Conservation (phyloP, 2,797 vertebrate genomes). For the Choloepus didactylus region DNA sequence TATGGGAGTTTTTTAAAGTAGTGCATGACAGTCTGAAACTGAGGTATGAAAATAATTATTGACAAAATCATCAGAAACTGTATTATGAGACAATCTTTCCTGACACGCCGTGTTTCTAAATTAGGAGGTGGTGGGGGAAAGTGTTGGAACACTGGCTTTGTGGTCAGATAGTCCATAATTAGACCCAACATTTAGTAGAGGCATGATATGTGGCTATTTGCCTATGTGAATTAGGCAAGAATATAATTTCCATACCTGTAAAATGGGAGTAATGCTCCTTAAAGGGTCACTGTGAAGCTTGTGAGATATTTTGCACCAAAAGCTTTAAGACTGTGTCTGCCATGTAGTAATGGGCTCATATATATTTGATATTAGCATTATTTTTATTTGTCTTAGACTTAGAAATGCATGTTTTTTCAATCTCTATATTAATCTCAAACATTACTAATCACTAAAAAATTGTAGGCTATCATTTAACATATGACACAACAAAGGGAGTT, state of each 20-base stretch:
- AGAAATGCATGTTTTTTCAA: not conserved
- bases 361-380: not conserved
- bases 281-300: rapidly evolving
- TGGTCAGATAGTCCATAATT: not conserved
- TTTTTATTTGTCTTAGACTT: not conserved
- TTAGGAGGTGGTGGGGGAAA: not conserved
- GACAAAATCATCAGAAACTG: not conserved
- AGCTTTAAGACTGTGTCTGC: not conserved
- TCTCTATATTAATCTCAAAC: not conserved
- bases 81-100: not conserved
- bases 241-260: not conserved
- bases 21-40: not conserved
- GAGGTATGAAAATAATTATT: not conserved
- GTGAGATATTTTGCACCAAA: rapidly evolving
- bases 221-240: not conserved
- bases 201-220: rapidly evolving
- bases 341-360: too few species aligned
- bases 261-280: not conserved
- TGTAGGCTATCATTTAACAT: not conserved
- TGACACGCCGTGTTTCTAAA: not conserved
- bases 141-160: rapidly evolving
- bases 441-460: not conserved
- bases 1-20: not conserved
- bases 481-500: not conserved
- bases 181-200: rapidly evolving